These are phyloP conservation scores for Morus bassanus DNA, from an alignment of 2,797 vertebrate species.

Conservation along the genomic window DNA sequence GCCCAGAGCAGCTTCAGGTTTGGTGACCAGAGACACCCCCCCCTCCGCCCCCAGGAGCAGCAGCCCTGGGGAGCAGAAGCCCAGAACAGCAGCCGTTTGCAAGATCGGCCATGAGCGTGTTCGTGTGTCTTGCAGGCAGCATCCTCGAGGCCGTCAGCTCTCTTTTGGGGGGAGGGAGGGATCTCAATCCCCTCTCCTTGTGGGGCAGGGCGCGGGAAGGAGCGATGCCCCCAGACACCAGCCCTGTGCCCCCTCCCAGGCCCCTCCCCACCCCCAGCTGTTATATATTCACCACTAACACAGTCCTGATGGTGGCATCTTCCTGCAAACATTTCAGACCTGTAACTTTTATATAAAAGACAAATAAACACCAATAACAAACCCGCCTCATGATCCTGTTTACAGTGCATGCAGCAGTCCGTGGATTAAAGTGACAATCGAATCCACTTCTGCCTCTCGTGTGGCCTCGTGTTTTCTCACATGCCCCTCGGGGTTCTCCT, in stretches of 20 bases:
- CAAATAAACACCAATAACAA: slow-evolving; percentile 65
- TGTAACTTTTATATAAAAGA: slow-evolving; percentile 75
- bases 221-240: background rate
- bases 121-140: background rate
- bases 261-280: background rate
- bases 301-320: slow-evolving; percentile 5
- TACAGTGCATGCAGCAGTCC: slow-evolving; percentile 53
- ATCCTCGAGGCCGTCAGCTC: background rate
- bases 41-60: background rate
- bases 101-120: rapidly evolving
- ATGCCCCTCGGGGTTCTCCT: background rate
- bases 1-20: background rate
- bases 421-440: slow-evolving; percentile 65
- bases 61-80: background rate
- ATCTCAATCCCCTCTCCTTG: rapidly evolving
- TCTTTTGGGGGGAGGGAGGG: background rate
- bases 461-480: slow-evolving; percentile 2
- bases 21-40: background rate
- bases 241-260: background rate
- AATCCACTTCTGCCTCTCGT: background rate
- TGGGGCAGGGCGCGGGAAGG: background rate
- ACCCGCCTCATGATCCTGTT: slow-evolving; percentile 14
- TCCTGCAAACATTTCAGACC: slow-evolving; percentile 63
- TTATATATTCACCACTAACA: slow-evolving; percentile 10
- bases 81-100: background rate